phyloP scores from a whole-genome alignment of 1,140 invertebrate species.

The Globodera rostochiensis region DNA sequence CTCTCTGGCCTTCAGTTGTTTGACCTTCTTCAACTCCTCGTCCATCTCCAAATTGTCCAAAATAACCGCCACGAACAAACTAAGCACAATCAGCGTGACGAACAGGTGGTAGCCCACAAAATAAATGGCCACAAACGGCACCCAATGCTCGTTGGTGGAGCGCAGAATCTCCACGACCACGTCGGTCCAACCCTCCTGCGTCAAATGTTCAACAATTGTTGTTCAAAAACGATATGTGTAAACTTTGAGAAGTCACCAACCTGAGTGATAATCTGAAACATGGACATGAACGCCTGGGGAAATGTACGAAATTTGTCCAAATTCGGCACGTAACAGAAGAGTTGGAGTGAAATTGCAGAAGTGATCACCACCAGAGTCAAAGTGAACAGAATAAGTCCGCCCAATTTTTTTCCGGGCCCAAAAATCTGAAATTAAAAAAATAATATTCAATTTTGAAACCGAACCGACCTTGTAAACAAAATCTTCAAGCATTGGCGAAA shows the following conservation, averaged over 20 bases:
- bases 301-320: slow-evolving; percentile 98
- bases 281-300: slow-evolving; percentile 97
- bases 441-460: slow-evolving; percentile 69
- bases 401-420: slow-evolving; percentile 96
- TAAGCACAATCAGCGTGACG: slow-evolving; percentile 96
- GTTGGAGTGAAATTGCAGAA: slow-evolving; percentile 96
- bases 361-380: slow-evolving; percentile 98
- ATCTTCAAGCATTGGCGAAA: slow-evolving; percentile 95
- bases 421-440: slow-evolving; percentile 75
- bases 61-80: slow-evolving; percentile 99
- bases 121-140: slow-evolving; percentile 95
- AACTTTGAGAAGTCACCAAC: neutral
- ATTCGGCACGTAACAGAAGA: slow-evolving; percentile 89
- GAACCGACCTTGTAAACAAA: slow-evolving; percentile 86
- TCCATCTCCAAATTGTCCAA: slow-evolving; percentile 98
- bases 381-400: slow-evolving; percentile 96
- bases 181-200: slow-evolving; percentile 85
- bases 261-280: slow-evolving; percentile 97
- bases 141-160: slow-evolving; percentile 79
- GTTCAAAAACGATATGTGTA: slow-evolving; percentile 70
- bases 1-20: slow-evolving; percentile 71
- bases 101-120: slow-evolving; percentile 99
- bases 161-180: slow-evolving; percentile 85
- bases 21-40: slow-evolving; percentile 99
- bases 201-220: slow-evolving; percentile 70